Conservation (phyloP, 2,113 vertebrate genomes). For the Bos indicus region DNA sequence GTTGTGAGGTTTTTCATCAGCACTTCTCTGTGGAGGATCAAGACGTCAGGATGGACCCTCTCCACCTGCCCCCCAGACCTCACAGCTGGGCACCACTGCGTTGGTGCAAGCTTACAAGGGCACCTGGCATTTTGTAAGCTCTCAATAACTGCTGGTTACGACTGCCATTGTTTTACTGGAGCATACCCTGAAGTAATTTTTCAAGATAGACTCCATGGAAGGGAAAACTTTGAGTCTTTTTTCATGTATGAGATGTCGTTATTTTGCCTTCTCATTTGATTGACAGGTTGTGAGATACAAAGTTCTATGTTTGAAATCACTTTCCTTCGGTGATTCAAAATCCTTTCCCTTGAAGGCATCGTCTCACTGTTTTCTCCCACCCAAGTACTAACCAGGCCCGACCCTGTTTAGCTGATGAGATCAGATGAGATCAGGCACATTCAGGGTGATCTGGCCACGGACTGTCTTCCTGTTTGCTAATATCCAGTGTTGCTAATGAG, state of each 20-base stretch:
- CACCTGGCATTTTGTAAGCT: neutral
- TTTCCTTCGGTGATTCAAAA: neutral
- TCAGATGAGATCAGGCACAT: neutral
- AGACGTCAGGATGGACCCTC: neutral
- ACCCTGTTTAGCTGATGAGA: neutral
- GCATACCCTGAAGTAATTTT: neutral
- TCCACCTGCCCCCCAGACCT: neutral
- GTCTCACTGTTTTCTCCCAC: neutral
- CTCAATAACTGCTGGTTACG: neutral
- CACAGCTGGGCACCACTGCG: accelerated
- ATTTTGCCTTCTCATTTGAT: neutral
- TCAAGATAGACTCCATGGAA: neutral
- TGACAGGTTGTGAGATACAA: neutral
- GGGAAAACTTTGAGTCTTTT: neutral
- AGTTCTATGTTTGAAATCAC: neutral
- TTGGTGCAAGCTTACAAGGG: neutral
- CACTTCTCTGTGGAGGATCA: accelerated
- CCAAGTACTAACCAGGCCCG: neutral
- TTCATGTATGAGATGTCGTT: neutral
- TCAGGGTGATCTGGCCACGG: neutral
- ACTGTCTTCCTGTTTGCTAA: neutral
- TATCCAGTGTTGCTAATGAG: neutral
- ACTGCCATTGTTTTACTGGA: neutral
- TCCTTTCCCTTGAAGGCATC: neutral
- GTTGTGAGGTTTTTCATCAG: neutral